Base-by-base conservation (phyloP, 2,888 invertebrate genomes). In the Ethmia dodecea region DNA sequence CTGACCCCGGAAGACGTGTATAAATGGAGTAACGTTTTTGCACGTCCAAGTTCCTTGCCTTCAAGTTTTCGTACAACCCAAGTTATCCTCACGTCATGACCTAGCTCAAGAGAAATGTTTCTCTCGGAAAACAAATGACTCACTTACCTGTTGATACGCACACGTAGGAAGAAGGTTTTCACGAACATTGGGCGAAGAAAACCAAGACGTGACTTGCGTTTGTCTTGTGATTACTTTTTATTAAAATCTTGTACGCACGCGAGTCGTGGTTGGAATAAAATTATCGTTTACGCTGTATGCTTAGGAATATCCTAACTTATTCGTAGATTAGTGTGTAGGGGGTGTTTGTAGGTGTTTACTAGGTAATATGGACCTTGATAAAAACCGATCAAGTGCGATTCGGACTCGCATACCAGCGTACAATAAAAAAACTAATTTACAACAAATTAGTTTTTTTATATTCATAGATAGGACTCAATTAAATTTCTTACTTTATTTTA, bases 131-230 rank as follows among this genome's bases (percentile, higher is more conserved):
- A 78, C 67, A 76, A 78, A 78, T 73, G 75, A 66, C 71, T 76
- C 75, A 70, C 71, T 77, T 78, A 78, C 79, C 76, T 78, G 78
- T 78, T 78, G 78, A 78, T 73, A 61, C 61, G 57, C 53, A 54
- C 59, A 49, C 52, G 49, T 42, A 55, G 57, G 60, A 63, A 50
- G 52, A 59, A 59, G 60, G 57, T 60, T 59, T 39, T 49, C 53
- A 54, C 56, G 57, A 55, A 52, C 45, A 45, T 45, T 42, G 53
- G 53, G 53, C 47, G 49, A 47, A 52, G 40, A 43, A 55, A 43
- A 60, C 47, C 51, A 46, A 45, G 49, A 67, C 70, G 71, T 73
- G 70, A 73, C 67, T 64, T 52, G 61, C 57, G 54, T 64, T 44
- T 43, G 50, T 48, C 45, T 54, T 49, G 60, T 55, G 60, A 55